Percentiles rank a stretch among this genome's conserved stretches.
Evolutionary conservation across 2,888 invertebrate genomes (phyloP).

Genomic region (Ganaspis brasiliensis): DNA sequence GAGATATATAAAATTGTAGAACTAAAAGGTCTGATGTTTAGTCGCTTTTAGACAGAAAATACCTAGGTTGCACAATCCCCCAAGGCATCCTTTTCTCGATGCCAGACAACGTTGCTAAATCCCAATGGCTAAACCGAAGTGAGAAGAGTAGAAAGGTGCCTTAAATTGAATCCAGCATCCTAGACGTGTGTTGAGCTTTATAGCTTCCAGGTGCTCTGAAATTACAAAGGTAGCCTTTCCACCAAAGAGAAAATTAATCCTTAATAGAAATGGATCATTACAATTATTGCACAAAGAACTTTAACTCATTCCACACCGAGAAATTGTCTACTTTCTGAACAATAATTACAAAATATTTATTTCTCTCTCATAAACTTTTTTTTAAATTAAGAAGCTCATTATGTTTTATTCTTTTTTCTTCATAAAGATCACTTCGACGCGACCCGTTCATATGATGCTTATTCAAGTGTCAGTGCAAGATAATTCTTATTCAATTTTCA

Average conservation of each 20-base stretch:
- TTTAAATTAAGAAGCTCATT: too few relatives aligned
- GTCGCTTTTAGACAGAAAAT: conserved; percentile 12
- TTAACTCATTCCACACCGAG: background rate
- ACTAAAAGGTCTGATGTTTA: conserved; percentile 12
- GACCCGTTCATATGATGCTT: too few relatives aligned
- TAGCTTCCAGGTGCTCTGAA: conserved; percentile 8
- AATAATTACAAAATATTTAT: too few relatives aligned
- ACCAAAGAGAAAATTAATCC: conserved; percentile 7
- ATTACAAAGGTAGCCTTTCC: conserved; percentile 11
- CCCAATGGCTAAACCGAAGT: conserved; percentile 36
- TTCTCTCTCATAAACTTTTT: too few relatives aligned
- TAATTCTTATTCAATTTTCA: too few relatives aligned
- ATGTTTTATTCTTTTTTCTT: too few relatives aligned
- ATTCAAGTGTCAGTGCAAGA: too few relatives aligned
- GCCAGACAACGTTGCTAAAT: conserved; percentile 39
- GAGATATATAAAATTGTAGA: background rate
- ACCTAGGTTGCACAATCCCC: conserved; percentile 29
- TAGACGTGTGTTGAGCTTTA: conserved; percentile 30
- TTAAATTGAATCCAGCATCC: conserved; percentile 24
- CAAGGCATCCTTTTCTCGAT: conserved; percentile 4
- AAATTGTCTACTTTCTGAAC: background rate
- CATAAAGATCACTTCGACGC: too few relatives aligned
- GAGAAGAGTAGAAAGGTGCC: conserved; percentile 30
- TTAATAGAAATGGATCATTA: conserved; percentile 3
- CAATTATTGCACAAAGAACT: conserved; percentile 4